A percentile compares a stretch with the other conserved stretches of the same genome.
These are phyloP conservation scores for Psettodes erumei DNA, from an alignment of 2,113 vertebrate genomes.

Conservation along the genomic window DNA sequence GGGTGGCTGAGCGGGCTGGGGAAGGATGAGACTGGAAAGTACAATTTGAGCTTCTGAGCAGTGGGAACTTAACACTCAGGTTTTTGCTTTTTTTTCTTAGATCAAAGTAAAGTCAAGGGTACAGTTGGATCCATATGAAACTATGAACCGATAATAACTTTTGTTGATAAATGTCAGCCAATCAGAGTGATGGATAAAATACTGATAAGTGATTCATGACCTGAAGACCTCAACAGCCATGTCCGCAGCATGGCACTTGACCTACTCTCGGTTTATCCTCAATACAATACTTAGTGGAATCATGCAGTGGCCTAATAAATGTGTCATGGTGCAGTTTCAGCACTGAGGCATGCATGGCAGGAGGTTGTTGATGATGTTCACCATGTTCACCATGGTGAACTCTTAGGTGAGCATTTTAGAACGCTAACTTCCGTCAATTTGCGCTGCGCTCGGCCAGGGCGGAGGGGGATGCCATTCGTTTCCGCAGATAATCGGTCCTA, in stretches of 20 bases:
- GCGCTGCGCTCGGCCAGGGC: too few relatives aligned
- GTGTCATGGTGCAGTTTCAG: too few relatives aligned
- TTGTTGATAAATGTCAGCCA: conserved; percentile 8
- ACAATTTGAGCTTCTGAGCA: background rate
- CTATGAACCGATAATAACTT: background rate
- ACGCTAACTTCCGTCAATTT: too few relatives aligned
- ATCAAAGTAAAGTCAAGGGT: background rate
- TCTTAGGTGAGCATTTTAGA: too few relatives aligned
- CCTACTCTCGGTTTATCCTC: background rate
- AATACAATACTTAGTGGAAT: background rate
- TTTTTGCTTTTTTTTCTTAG: background rate
- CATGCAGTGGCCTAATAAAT: too few relatives aligned
- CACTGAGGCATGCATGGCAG: background rate
- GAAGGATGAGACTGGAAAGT: conserved; percentile 4
- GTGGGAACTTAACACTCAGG: conserved; percentile 6
- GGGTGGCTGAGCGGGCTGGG: too few relatives aligned
- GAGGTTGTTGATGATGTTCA: too few relatives aligned
- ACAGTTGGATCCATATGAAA: background rate
- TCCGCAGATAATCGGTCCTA: too few relatives aligned
- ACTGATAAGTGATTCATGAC: conserved; percentile 13
- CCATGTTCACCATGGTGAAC: too few relatives aligned
- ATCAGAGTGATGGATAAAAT: background rate
- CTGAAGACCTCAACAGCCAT: too few relatives aligned
- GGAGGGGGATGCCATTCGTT: too few relatives aligned
- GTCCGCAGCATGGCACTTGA: background rate